Evolutionary conservation across 1,140 invertebrate genomes (phyloP), one percentile per base, ranked within the genome.

Genomic region (Drosophila guanche): DNA sequence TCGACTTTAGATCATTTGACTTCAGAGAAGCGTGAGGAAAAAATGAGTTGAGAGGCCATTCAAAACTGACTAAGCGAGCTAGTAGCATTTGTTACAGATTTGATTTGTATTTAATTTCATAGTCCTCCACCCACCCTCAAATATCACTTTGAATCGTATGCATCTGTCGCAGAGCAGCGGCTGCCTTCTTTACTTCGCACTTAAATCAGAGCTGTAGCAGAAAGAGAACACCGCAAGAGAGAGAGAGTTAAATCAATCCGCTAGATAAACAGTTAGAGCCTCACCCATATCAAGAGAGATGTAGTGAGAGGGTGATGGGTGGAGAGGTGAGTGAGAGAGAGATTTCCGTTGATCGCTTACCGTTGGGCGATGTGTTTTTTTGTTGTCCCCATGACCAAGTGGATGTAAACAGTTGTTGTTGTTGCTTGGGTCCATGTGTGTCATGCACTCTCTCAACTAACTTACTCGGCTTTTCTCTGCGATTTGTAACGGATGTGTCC

Each of bases 311-410:
- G 33, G 10, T 12, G 33, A 4, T 37, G 33, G 33, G 10, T 4
- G 8, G 8, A 4, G 10, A 37, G 33, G 10, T 4, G 29, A 33
- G 7, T 33, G 27, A 29, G 51, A 48, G 41, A n/a, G 37, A 47
- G 42, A 76, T 79, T 85, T 86, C 81, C 83, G 77, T 69, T 69
- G 66, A 68, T 52, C 68, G 51, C 71, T 67, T 60, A 74, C 71
- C 54, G 71, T 75, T 58, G 54, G 50, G 37, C 53, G 40, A 57
- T 42, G 46, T 45, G 41, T 43, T 43, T 43, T 55, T 55, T 55
- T 50, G 41, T 68, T 68, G 66, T 68, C 62, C 62, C 66, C 66
- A 68, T 68, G 66, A 56, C 66, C 66, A 69, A 68, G 65, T 37
- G 33, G 10, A 37, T 37, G 33, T 12, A 4, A 3, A 37, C 33